Conservation (phyloP, 2,888 invertebrate species). For the Anaspis maculata region DNA sequence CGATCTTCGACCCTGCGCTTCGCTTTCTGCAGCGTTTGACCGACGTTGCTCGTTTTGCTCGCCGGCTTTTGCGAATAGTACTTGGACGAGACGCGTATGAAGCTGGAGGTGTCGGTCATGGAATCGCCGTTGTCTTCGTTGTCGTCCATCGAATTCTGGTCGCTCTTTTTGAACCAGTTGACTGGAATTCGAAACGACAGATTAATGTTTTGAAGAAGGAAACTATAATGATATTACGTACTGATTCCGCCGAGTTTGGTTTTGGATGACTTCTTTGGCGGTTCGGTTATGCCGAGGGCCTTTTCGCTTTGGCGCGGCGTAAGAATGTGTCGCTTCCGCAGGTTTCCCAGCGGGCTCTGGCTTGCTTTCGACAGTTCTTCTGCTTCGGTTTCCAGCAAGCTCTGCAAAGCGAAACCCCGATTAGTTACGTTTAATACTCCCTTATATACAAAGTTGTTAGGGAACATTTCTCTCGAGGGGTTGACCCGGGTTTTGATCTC, state of each 20-base stretch:
- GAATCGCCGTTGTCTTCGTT: slow-evolving; percentile 44
- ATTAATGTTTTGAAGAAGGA: slow-evolving; percentile 2
- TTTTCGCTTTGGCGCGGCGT: slow-evolving; percentile 81
- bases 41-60: slow-evolving; percentile 46
- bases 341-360: slow-evolving; percentile 70
- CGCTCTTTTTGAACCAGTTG: slow-evolving; percentile 52
- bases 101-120: slow-evolving; percentile 43
- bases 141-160: slow-evolving; percentile 43
- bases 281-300: slow-evolving; percentile 54
- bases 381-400: slow-evolving; percentile 70
- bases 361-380: slow-evolving; percentile 66
- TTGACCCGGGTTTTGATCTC: too few species aligned
- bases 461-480: too few species aligned
- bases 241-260: slow-evolving; percentile 65
- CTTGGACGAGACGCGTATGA: slow-evolving; percentile 41
- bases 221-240: too few species aligned
- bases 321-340: slow-evolving; percentile 64
- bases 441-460: too few species aligned
- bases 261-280: slow-evolving; percentile 45
- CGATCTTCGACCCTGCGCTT: slow-evolving; percentile 85
- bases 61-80: slow-evolving; percentile 31
- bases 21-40: slow-evolving; percentile 68
- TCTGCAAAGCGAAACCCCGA: too few species aligned
- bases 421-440: too few species aligned
- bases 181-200: too few species aligned